These are phyloP conservation scores for Coilia nasus DNA, from an alignment of 2,797 vertebrate species.

Conservation along the genomic window DNA sequence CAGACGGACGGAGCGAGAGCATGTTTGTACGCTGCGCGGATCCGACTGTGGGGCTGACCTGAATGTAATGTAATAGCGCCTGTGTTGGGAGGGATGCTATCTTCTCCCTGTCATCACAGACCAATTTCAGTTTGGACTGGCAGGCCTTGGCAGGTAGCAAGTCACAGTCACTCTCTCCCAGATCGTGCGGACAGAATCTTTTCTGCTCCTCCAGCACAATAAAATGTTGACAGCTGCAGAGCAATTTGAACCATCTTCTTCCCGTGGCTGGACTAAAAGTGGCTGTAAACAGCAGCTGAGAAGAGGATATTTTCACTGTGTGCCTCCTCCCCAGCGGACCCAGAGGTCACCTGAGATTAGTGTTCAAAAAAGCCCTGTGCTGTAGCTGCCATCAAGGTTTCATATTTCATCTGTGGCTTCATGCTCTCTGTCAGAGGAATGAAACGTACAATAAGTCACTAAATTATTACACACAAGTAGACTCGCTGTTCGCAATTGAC, in stretches of 20 bases:
- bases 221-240: neutral
- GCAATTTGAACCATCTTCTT: neutral
- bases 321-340: neutral
- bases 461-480: neutral
- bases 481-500: neutral
- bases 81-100: neutral
- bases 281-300: neutral
- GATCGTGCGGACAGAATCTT: neutral
- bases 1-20: neutral
- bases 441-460: neutral
- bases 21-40: neutral
- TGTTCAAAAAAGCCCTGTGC: too few species aligned
- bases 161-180: neutral
- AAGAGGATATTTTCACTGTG: neutral
- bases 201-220: neutral
- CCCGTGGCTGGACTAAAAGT: neutral
- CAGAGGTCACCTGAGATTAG: neutral
- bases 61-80: neutral
- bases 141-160: neutral
- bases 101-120: neutral
- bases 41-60: neutral
- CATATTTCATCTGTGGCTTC: too few species aligned
- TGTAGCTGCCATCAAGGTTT: neutral
- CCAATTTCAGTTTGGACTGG: neutral
- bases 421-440: neutral